Evolutionary conservation across 2,113 vertebrate genomes (phyloP).

Genomic region (Aptenodytes forsteri): DNA sequence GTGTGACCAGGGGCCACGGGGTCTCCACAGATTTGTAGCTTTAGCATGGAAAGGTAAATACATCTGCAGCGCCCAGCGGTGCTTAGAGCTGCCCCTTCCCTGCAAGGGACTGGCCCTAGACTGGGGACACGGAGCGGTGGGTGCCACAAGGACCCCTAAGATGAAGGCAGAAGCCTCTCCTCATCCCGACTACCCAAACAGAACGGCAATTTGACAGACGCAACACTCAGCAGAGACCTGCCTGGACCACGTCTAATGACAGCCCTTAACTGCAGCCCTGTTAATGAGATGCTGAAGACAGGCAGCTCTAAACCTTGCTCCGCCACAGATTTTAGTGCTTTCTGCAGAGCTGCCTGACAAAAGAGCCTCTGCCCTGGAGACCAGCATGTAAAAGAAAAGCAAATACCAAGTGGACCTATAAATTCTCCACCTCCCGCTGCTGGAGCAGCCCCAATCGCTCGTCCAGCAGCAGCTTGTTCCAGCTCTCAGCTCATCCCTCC

Average conservation of each 20-base stretch:
- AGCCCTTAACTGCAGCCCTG: neutral
- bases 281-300: neutral
- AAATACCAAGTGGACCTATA: neutral
- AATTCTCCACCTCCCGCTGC: neutral
- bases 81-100: neutral
- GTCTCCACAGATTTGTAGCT: neutral
- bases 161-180: neutral
- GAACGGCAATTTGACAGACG: neutral
- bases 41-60: neutral
- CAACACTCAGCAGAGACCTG: neutral
- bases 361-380: neutral
- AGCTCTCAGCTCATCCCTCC: neutral
- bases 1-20: neutral
- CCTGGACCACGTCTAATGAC: rapidly evolving
- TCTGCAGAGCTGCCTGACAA: neutral
- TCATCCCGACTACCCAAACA: neutral
- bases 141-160: neutral
- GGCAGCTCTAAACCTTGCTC: neutral
- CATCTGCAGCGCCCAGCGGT: rapidly evolving
- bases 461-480: neutral
- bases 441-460: neutral
- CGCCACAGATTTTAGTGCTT: neutral
- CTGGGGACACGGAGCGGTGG: rapidly evolving
- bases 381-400: neutral
- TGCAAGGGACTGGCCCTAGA: neutral